A percentile compares a stretch with the other conserved stretches of the same genome.
Conservation (phyloP, 2,888 invertebrate genomes). For the Drymonia ruficornis region DNA sequence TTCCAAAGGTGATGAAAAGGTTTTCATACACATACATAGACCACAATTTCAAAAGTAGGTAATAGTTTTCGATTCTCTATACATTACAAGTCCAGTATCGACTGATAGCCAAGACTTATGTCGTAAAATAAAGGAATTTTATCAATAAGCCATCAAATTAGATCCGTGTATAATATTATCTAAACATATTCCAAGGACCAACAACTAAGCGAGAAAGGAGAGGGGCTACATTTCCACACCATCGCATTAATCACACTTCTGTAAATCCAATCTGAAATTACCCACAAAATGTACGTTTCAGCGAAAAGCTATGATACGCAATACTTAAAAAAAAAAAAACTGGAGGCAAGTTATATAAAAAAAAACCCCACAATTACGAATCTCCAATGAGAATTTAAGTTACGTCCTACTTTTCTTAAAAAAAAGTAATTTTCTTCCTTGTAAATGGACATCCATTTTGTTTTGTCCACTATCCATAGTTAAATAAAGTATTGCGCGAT, state of each 20-base stretch:
- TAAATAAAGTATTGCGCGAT: slow-evolving; percentile 17
- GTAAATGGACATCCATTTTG: background rate
- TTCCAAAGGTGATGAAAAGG: too few relatives aligned
- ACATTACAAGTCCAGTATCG: too few relatives aligned
- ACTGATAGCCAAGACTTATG: too few relatives aligned
- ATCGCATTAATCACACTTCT: slow-evolving; percentile 37
- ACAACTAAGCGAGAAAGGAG: slow-evolving; percentile 32
- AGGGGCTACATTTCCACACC: slow-evolving; percentile 45
- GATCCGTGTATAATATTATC: slow-evolving; percentile 7
- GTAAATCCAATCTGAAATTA: slow-evolving; percentile 12
- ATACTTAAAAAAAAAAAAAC: slow-evolving; percentile 18
- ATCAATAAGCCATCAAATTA: slow-evolving; percentile 3
- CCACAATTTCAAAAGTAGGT: too few relatives aligned
- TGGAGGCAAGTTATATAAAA: too few relatives aligned
- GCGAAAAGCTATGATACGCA: slow-evolving; percentile 6
- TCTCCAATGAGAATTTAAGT: background rate
- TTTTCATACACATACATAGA: too few relatives aligned
- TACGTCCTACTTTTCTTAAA: too few relatives aligned
- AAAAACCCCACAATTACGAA: too few relatives aligned
- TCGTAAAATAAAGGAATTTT: too few relatives aligned
- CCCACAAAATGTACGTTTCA: background rate
- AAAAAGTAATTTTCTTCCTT: too few relatives aligned
- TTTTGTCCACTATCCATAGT: background rate
- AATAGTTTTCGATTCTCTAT: too few relatives aligned
- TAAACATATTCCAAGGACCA: slow-evolving; percentile 19